Percentiles rank a stretch among this genome's conserved stretches.
phyloP scores from a whole-genome alignment of 1,140 invertebrate genomes.

The Lepidotrigona ventralis region DNA sequence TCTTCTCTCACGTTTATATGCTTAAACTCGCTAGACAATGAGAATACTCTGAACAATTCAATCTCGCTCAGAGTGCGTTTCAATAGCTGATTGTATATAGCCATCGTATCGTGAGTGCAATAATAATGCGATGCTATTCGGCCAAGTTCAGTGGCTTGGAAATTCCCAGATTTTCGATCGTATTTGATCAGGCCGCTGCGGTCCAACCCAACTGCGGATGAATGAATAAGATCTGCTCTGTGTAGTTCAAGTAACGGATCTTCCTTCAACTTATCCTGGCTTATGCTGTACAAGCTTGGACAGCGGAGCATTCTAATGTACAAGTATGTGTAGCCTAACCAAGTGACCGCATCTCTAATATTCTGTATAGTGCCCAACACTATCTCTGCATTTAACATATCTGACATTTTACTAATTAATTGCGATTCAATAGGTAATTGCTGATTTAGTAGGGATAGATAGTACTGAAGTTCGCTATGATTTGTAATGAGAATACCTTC shows the following conservation, averaged over 20 bases:
- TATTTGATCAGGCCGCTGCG: conserved; percentile 96
- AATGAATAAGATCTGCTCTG: conserved; percentile 97
- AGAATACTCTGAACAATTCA: conserved; percentile 99
- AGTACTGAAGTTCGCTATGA: conserved; percentile 99
- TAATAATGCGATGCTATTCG: conserved; percentile 99
- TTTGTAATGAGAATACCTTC: conserved; percentile 99
- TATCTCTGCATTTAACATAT: conserved; percentile 99
- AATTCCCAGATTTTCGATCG: conserved; percentile 96
- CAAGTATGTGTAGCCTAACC: conserved; percentile 98
- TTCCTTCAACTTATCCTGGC: conserved; percentile 88
- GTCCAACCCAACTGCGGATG: conserved; percentile 95
- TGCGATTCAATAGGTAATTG: conserved; percentile 95
- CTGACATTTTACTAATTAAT: conserved; percentile 91
- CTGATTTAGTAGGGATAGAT: conserved; percentile 98
- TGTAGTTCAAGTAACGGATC: conserved; percentile 93
- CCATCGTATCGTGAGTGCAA: conserved; percentile 97
- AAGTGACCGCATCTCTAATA: conserved; percentile 96
- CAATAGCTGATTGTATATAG: conserved; percentile 97
- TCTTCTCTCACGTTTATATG: conserved; percentile 98
- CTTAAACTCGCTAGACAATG: conserved; percentile 96
- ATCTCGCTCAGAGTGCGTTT: conserved; percentile 99
- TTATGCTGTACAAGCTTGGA: conserved; percentile 94
- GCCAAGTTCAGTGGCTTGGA: conserved; percentile 96
- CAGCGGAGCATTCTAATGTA: conserved; percentile 94
- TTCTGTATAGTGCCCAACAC: conserved; percentile 98